Percentiles rank a stretch among this genome's conserved stretches.
Evolutionary conservation across 1,140 invertebrate species (phyloP).

Genomic region (Bombus vancouverensis): DNA sequence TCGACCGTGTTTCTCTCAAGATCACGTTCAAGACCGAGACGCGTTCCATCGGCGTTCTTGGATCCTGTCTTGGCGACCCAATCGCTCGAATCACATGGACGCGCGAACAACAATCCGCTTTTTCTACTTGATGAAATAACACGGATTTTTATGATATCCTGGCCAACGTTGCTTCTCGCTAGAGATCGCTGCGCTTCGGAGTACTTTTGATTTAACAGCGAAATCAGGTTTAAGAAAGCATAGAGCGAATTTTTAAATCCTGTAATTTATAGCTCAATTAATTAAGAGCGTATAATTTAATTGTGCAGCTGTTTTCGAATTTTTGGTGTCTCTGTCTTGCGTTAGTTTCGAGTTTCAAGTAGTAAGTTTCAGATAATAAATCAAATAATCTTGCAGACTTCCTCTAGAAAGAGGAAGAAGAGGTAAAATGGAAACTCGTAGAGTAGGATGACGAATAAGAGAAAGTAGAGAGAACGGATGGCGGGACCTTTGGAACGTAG

Average conservation of each 20-base stretch:
- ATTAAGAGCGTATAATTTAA: no score
- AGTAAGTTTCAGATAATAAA: neutral
- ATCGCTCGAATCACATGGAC: neutral
- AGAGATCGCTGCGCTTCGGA: neutral
- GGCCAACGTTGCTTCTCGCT: neutral
- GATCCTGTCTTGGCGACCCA: neutral
- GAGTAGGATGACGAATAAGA: neutral
- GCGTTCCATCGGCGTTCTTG: neutral
- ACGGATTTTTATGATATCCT: neutral
- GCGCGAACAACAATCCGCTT: neutral
- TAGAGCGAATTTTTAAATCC: no score
- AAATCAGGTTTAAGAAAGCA: no score
- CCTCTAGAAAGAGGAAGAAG: neutral
- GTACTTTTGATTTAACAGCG: no score
- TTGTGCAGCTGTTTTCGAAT: no score
- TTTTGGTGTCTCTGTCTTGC: no score
- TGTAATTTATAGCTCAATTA: no score
- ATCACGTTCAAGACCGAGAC: slow-evolving; percentile 35
- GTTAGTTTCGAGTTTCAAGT: neutral
- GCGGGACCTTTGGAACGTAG: neutral
- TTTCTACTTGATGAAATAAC: neutral
- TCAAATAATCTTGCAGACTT: neutral
- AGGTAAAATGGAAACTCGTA: neutral
- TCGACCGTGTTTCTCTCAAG: slow-evolving; percentile 3
- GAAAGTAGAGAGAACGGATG: slow-evolving; percentile 12